Evolutionary conservation across 1,140 invertebrate genomes (phyloP), one percentile per base, ranked within the genome.

Genomic region (Drosophila albomicans): DNA sequence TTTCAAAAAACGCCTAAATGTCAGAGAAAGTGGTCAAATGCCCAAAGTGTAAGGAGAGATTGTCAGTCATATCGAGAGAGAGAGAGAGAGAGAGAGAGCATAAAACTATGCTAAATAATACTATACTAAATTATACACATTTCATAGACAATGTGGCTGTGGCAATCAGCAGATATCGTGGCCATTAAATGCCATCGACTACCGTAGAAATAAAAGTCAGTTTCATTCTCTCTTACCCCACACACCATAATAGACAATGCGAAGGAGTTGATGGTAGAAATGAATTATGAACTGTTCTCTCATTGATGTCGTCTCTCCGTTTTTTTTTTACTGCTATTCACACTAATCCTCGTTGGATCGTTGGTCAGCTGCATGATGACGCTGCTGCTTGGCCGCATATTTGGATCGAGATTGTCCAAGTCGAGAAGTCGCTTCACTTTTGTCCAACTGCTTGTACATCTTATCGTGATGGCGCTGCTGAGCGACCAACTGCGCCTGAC

Each of bases 91-190:
- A 16, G 16, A 16, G 16, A 16, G 20, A 20, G 20, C 20, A 20
- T 3, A 20, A 20, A 20, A 20, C 20, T 20, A 20, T 20, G 2
- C 20, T 20, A 20, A n/a, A 57, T 28, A n/a, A 58, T 43, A 58
- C 35, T 58, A 43, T 58, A 11, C 56, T 58, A 43, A 58, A 13
- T 58, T 43, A 58, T 58, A 58, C 56, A 43, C 16, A 16, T 43
- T 43, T 25, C 56, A 43, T 52, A n/a, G 28, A 20, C 20, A 49
- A 49, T 49, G 16, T 28, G 16, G 7, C 48, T 11, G 48, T 49
- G 20, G 20, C 20, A 25, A 25, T 25, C 20, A 4, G 20, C 20
- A 25, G 20, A 25, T 25, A 49, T 11, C 46, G 46, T 35, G 28
- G 15, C 52, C 30, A 10, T 38, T 56, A 56, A 38, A 56, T 38